Conservation (phyloP, 2,113 vertebrate genomes). For the Acanthochromis polyacanthus region DNA sequence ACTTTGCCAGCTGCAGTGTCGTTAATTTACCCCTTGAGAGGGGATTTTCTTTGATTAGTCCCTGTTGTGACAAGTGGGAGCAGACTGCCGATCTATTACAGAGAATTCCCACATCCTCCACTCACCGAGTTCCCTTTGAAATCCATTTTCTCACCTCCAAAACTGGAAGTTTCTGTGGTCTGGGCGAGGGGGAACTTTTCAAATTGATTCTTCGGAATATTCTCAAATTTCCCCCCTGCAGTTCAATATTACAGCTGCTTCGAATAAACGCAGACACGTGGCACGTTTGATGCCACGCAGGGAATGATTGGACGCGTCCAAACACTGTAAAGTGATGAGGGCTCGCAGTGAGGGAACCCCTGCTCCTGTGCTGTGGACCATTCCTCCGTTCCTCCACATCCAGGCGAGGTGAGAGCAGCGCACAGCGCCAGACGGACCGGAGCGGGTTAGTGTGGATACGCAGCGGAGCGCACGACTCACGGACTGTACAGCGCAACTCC, state of each 20-base stretch:
- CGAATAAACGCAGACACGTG: background rate
- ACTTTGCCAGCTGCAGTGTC: background rate
- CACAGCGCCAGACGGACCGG: slow-evolving; percentile 66
- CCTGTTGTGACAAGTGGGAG: slow-evolving; percentile 16
- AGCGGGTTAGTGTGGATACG: slow-evolving; percentile 60
- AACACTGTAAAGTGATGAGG: background rate
- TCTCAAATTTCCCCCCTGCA: background rate
- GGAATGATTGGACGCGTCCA: background rate
- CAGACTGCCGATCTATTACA: slow-evolving; percentile 12
- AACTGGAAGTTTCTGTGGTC: slow-evolving; percentile 56
- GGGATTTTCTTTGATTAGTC: slow-evolving; percentile 11
- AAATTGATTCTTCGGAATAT: background rate
- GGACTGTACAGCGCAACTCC: slow-evolving; percentile 66
- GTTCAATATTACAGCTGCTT: background rate
- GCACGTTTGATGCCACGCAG: background rate
- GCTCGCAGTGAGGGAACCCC: slow-evolving; percentile 41
- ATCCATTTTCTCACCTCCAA: slow-evolving; percentile 59
- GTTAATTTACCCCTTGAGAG: slow-evolving; percentile 19
- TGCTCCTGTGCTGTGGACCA: slow-evolving; percentile 74
- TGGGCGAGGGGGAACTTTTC: slow-evolving; percentile 31
- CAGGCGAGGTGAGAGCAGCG: slow-evolving; percentile 61
- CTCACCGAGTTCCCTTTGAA: slow-evolving; percentile 35
- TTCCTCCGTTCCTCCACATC: slow-evolving; percentile 76
- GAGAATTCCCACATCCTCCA: slow-evolving; percentile 19
- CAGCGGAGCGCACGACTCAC: slow-evolving; percentile 56